Evolutionary conservation across 2,888 invertebrate species (phyloP).

Genomic region (Caenorhabditis sp.): DNA sequence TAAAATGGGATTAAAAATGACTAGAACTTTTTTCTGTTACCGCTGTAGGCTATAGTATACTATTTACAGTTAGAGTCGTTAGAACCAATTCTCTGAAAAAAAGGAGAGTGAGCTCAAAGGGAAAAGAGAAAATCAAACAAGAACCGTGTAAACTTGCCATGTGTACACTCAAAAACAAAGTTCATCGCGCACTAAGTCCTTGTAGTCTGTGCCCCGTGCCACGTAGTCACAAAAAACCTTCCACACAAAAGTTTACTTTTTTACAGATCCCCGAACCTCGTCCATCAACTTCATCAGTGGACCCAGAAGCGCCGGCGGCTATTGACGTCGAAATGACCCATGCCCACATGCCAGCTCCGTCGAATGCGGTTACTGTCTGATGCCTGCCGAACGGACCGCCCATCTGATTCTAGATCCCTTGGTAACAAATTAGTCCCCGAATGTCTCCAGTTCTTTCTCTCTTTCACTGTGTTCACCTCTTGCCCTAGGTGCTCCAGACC

Average conservation of each 20-base stretch:
- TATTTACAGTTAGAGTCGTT: background rate
- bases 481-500: slow-evolving; percentile 44
- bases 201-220: slow-evolving; percentile 24
- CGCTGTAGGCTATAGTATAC: slow-evolving; percentile 4
- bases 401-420: background rate
- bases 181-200: slow-evolving; percentile 21
- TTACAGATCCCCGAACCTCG: slow-evolving; percentile 34
- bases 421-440: slow-evolving; percentile 11
- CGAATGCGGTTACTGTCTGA: slow-evolving; percentile 29
- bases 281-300: slow-evolving; percentile 28
- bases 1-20: too few species aligned
- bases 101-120: too few species aligned
- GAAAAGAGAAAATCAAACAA: slow-evolving; percentile 23
- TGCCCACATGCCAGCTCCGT: slow-evolving; percentile 47
- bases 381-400: background rate
- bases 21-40: too few species aligned
- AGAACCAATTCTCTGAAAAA: slow-evolving; percentile 2
- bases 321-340: slow-evolving; percentile 62
- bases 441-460: slow-evolving; percentile 1
- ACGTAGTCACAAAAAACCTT: background rate
- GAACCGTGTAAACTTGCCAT: slow-evolving; percentile 32
- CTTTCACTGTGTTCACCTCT: slow-evolving; percentile 31
- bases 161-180: slow-evolving; percentile 21
- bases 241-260: background rate
- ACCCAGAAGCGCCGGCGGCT: slow-evolving; percentile 35